Conservation (phyloP, 2,797 vertebrate genomes). For the Margarornis squamiger region DNA sequence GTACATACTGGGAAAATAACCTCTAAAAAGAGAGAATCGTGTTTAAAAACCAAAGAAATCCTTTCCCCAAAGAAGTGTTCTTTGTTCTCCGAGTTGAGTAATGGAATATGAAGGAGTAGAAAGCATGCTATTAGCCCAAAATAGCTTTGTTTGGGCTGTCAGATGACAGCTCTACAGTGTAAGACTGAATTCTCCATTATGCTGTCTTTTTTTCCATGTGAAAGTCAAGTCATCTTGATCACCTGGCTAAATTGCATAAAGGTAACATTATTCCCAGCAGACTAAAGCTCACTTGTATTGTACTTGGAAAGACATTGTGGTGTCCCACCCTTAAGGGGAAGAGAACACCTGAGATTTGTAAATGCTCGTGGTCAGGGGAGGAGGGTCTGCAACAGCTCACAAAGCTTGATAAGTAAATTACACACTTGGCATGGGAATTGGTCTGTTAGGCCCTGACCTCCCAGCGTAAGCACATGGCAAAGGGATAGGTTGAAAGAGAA, state of each 20-base stretch:
- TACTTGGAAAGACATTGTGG: not conserved
- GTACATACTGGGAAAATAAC: not conserved
- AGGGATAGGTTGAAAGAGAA: not conserved
- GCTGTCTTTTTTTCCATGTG: not conserved
- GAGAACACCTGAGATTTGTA: not conserved
- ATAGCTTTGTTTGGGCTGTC: constrained; percentile 39
- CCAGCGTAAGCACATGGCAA: not conserved
- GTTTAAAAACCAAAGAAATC: not conserved
- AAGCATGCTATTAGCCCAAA: not conserved
- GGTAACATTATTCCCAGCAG: not conserved
- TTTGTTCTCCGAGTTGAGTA: constrained; percentile 12
- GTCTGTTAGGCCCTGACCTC: not conserved
- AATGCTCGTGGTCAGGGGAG: not conserved
- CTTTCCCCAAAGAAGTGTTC: not conserved
- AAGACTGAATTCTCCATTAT: not conserved
- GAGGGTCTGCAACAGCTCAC: not conserved
- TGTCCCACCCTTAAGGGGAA: not conserved
- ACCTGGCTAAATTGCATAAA: not conserved
- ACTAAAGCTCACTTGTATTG: not conserved
- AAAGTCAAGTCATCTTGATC: not conserved
- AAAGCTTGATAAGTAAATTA: not conserved
- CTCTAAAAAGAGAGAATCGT: not conserved
- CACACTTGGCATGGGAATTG: not conserved
- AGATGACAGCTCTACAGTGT: constrained; percentile 12
- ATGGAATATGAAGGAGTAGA: not conserved